Evolutionary conservation across 2,113 vertebrate species (phyloP), one percentile per base, ranked within the genome.

Genomic region (Xiphophorus hellerii): DNA sequence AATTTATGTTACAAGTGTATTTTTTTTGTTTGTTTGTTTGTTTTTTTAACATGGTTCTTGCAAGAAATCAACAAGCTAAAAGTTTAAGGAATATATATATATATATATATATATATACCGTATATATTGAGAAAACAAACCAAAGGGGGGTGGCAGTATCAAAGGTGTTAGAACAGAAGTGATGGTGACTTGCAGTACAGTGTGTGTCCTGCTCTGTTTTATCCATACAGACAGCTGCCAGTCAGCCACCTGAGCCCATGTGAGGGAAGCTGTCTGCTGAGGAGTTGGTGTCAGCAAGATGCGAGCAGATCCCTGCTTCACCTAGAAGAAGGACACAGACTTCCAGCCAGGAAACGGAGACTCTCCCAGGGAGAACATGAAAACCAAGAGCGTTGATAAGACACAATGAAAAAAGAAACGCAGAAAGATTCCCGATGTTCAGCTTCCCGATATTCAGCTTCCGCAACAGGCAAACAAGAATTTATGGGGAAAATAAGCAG

Each of bases 351-450:
- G 89, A 91, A 91, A 85, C 86, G 80, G 82, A 94, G 90, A 93
- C 89, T 90, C 90, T 90, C 87, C 83, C 92, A 89, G 93, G 94
- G 93, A 93, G 91, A 92, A 94, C 92, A 91, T 84, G 87, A 92
- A 93, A 92, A 88, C 87, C 85, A 85, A 81, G 80, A 92, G 90
- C 78, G 71, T 89, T 91, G 91, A 85, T 94, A 93, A 94, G 93
- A 94, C 89, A 86, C 94, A 92, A 94, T 90, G 92, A 91, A 94
- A 42, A 37, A 92, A 93, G 87, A 87, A 85, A 90, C 71, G 74
- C 76, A 71, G 78, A 61, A 72, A 71, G 91, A 90, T 51, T 44
- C 68, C 79, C 30, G 25, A 8, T 12, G 0, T 44, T 15, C 51
- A 35, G 35, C 60, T 3, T 51, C 65, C 31, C 31, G 35, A 37